Evolutionary conservation across 1,140 invertebrate species (phyloP).

Genomic region (Pogonomyrmex barbatus): DNA sequence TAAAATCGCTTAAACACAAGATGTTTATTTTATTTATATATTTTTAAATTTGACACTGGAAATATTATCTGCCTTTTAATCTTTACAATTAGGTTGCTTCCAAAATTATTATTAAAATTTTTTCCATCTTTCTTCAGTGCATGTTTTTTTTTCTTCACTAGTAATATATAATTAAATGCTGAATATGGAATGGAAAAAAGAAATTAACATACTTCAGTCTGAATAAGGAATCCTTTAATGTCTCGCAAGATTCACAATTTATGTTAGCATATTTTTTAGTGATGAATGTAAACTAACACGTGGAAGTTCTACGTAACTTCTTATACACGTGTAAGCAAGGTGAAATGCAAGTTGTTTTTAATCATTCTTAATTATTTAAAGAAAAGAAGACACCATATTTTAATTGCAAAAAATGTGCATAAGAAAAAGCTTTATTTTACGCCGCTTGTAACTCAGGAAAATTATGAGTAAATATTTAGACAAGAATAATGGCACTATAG

Average conservation of each 20-base stretch:
- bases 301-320: not conserved
- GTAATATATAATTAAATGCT: not conserved
- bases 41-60: too few relatives aligned
- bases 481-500: slow-evolving; percentile 24
- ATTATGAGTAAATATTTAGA: slow-evolving; percentile 1
- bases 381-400: slow-evolving; percentile 18
- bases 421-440: slow-evolving; percentile 18
- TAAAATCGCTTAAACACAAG: too few relatives aligned
- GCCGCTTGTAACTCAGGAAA: not conserved
- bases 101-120: not conserved
- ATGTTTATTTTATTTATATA: too few relatives aligned
- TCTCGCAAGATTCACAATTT: slow-evolving; percentile 17
- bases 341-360: slow-evolving; percentile 7
- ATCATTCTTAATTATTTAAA: slow-evolving; percentile 26
- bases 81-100: not conserved
- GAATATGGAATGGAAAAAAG: not conserved
- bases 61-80: not conserved
- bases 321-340: not conserved
- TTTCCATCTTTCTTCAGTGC: not conserved
- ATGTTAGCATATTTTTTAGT: slow-evolving; percentile 22
- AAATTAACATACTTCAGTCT: slow-evolving; percentile 20
- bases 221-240: slow-evolving; percentile 31
- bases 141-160: not conserved
- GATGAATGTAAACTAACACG: not conserved
- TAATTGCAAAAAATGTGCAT: slow-evolving; percentile 6